A percentile compares a stretch with the other conserved stretches of the same genome.
These are phyloP conservation scores for Opisthocomus hoazin DNA, from an alignment of 2,113 vertebrate species.

Conservation along the genomic window DNA sequence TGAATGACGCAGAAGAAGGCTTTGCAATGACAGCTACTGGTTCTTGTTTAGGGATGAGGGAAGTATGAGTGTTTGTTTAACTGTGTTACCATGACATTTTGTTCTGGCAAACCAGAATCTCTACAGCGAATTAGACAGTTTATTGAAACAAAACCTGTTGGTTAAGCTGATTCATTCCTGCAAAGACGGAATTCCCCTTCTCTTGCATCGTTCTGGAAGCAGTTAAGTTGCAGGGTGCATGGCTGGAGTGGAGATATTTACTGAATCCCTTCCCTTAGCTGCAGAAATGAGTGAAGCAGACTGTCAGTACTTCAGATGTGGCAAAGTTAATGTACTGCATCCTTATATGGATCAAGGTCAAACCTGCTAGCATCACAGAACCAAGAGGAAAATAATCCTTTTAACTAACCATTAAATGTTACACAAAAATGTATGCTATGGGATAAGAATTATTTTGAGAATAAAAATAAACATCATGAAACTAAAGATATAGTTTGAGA, in stretches of 20 bases:
- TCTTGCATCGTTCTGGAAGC: neutral
- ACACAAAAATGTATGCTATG: neutral
- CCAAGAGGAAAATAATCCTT: neutral
- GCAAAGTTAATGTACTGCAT: neutral
- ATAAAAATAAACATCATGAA: neutral
- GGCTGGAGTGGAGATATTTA: neutral
- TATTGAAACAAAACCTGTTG: neutral
- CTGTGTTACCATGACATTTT: neutral
- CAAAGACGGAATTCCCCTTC: neutral
- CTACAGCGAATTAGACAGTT: neutral
- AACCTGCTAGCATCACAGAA: neutral
- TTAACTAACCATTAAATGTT: neutral
- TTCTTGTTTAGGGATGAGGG: neutral
- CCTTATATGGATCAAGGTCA: neutral
- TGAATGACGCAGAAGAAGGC: neutral
- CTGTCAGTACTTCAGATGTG: neutral
- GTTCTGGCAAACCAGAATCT: neutral
- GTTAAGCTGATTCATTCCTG: neutral
- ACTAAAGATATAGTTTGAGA: neutral
- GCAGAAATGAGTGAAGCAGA: neutral
- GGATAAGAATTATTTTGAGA: conserved; percentile 6
- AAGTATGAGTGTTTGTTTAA: neutral
- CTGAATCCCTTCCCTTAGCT: neutral
- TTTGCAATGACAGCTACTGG: neutral
- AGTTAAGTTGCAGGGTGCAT: neutral